phyloP scores from a whole-genome alignment of 2,113 vertebrate species.

The Pterocles burchelli region DNA sequence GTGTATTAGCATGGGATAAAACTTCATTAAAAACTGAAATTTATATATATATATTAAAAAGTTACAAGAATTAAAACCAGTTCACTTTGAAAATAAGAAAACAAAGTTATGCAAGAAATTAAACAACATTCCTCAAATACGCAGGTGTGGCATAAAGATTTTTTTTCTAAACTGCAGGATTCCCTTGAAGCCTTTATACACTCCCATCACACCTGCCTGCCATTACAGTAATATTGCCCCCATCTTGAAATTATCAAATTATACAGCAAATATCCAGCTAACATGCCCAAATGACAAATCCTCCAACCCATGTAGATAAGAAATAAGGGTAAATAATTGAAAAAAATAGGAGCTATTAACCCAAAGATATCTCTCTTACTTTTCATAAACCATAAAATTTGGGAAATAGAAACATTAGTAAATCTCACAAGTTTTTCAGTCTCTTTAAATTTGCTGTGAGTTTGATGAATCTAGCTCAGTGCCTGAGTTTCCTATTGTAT shows the following conservation, averaged over 20 bases:
- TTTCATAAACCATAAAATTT: background rate
- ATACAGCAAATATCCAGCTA: background rate
- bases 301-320: background rate
- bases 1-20: background rate
- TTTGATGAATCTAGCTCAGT: background rate
- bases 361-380: background rate
- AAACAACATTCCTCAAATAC: background rate
- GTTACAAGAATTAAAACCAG: background rate
- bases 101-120: background rate
- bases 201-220: background rate
- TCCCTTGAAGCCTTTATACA: background rate
- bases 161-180: background rate
- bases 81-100: background rate
- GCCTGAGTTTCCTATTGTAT: background rate
- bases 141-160: background rate
- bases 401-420: background rate
- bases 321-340: background rate
- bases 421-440: background rate
- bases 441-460: background rate
- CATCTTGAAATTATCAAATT: background rate
- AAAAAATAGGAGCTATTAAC: background rate
- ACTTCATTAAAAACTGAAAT: background rate
- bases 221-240: background rate
- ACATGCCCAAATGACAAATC: background rate
- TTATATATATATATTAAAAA: background rate